These are phyloP conservation scores for Laothoe populi DNA, from an alignment of 2,888 invertebrate species.

Conservation along the genomic window DNA sequence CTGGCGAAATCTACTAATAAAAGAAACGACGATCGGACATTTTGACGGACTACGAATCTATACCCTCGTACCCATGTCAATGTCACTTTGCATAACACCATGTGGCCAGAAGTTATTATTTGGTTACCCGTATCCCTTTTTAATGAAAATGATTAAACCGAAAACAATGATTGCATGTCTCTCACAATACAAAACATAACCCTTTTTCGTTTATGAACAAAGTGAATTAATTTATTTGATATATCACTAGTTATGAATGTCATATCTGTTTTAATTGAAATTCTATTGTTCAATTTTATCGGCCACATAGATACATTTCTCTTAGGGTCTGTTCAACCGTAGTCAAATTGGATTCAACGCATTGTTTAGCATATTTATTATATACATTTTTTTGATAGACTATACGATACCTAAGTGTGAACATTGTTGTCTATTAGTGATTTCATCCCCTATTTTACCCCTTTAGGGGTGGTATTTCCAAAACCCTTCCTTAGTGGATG, in stretches of 20 bases:
- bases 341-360: too few relatives aligned
- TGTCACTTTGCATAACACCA: conserved; percentile 19
- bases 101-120: conserved; percentile 18
- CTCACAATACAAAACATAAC: neutral
- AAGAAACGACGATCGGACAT: neutral
- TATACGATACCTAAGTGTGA: too few relatives aligned
- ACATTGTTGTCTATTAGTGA: too few relatives aligned
- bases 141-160: conserved; percentile 18
- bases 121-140: conserved; percentile 1
- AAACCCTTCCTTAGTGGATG: too few relatives aligned
- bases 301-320: neutral
- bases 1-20: neutral
- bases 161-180: conserved; percentile 13
- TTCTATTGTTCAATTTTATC: neutral
- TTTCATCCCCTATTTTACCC: too few relatives aligned
- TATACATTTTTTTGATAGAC: too few relatives aligned
- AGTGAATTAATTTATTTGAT: conserved; percentile 10
- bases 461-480: too few relatives aligned
- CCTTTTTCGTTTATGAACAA: conserved; percentile 13
- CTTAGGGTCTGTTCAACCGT: too few relatives aligned
- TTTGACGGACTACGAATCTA: conserved; percentile 8
- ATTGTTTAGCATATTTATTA: too few relatives aligned
- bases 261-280: neutral
- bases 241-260: conserved; percentile 11
- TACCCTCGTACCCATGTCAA: conserved; percentile 14